phyloP scores from a whole-genome alignment of 2,797 vertebrate genomes.

The Eospalax fontanierii region DNA sequence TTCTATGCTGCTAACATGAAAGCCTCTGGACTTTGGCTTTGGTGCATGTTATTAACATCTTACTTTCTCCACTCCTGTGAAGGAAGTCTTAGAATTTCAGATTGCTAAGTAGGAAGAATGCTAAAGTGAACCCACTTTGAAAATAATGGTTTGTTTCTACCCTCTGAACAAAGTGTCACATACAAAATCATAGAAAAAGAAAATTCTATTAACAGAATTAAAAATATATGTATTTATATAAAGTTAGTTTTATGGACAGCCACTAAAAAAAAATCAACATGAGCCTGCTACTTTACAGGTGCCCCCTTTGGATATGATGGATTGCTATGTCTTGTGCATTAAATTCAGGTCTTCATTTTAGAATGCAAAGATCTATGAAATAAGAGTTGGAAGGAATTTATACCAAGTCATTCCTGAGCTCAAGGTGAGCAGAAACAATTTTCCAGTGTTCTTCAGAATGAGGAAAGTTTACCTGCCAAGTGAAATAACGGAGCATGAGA shows the following conservation, averaged over 20 bases:
- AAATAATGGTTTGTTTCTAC: conserved; percentile 51
- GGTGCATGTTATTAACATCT: background rate
- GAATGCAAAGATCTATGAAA: conserved; percentile 27
- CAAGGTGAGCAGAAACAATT: conserved; percentile 22
- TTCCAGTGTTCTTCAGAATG: background rate
- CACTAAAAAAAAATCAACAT: background rate
- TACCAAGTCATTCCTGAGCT: background rate
- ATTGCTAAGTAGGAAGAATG: background rate
- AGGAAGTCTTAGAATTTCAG: conserved; percentile 38
- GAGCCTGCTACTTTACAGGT: background rate
- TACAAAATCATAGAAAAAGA: conserved; percentile 2
- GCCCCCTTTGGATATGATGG: background rate
- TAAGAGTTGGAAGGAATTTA: conserved; percentile 21
- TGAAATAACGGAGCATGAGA: background rate
- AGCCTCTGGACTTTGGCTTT: conserved; percentile 7
- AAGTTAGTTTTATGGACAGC: conserved; percentile 33
- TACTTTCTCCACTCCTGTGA: background rate
- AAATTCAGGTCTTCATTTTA: background rate
- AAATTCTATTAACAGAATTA: background rate
- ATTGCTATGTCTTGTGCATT: background rate
- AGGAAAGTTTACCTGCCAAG: background rate
- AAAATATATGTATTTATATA: background rate
- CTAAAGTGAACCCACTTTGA: conserved; percentile 46
- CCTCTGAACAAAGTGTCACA: background rate
- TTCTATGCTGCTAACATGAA: background rate